Evolutionary conservation across 2,888 invertebrate genomes (phyloP), one percentile per base, ranked within the genome.

Genomic region (Apocheima hispidaria): DNA sequence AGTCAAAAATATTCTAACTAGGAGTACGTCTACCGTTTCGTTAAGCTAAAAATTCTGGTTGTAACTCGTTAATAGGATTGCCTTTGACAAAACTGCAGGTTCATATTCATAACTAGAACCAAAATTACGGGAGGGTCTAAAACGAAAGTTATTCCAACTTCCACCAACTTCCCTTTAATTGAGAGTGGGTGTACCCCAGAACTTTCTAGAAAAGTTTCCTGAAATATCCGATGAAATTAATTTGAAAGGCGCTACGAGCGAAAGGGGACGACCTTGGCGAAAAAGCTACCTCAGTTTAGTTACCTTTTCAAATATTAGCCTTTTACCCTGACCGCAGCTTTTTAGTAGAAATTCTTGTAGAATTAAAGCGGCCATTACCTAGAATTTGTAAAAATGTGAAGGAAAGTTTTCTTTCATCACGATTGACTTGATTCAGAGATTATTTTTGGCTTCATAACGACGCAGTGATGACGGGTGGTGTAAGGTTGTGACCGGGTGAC

Each of bases 131-230:
- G 54, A 58, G 58, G 58, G 63, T 38, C 61, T 70, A 62, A 68
- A 70, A 68, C 49, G 60, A 68, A 70, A 70, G 70, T 70, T 68
- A 48, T 59, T 52, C 18, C 59, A 64, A 67, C 69, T 69, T 54
- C 38, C 12, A 16, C 36, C 52, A 60, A 62, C 60, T 68, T 65
- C 48, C 50, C 63, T 63, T 62, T 66, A 70, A 68, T 70, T 65
- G 65, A 66, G 68, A 68, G 64, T 63, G 64, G 62, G 65, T 68
- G 61, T 63, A 43, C 21, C 43, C 54, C 16, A 38, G 48, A 63
- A 64, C 33, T 64, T 59, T 60, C 28, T 18, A 54, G 55, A 62
- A 60, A 60, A 63, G 46, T 62, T 66, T 35, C 41, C 46, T 62
- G 51, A 65, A 70, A 70, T 60, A 60, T 63, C 57, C 56, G 52